A percentile compares a stretch with the other conserved stretches of the same genome.
phyloP scores from a whole-genome alignment of 30 jellyfish, hydroid and myxozoan species.

The Hydra vulgaris region DNA sequence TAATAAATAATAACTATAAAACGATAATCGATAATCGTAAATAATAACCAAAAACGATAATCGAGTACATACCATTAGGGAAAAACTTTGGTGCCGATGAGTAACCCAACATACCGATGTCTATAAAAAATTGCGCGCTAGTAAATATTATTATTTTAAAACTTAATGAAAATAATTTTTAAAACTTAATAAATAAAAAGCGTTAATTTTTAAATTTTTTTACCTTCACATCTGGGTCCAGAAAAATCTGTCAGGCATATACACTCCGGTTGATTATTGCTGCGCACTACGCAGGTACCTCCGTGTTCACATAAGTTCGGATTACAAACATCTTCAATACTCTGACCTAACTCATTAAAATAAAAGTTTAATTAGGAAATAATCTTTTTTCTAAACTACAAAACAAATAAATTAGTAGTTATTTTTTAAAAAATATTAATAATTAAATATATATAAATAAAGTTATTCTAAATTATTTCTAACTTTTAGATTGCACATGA shows the following conservation, averaged over 20 bases:
- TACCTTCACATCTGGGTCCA: constrained; percentile 89
- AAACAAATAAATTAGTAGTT: not conserved
- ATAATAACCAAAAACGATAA: not conserved
- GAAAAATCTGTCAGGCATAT: constrained; percentile 60
- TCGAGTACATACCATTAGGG: constrained; percentile 57
- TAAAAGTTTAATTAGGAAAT: no score
- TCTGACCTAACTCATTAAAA: not conserved
- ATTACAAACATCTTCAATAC: constrained; percentile 49
- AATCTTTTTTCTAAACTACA: not conserved
- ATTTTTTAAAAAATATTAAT: no score
- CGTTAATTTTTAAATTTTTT: not conserved
- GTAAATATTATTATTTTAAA: not conserved
- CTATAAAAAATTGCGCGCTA: constrained; percentile 18
- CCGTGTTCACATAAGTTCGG: constrained; percentile 57
- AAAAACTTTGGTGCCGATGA: constrained; percentile 97
- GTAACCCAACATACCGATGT: constrained; percentile 73
- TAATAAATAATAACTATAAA: no score
- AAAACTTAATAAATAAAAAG: no score
- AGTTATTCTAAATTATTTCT: not conserved
- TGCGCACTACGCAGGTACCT: constrained; percentile 84
- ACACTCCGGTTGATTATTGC: constrained; percentile 79
- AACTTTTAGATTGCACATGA: not conserved
- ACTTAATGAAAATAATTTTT: not conserved
- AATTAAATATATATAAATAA: no score
- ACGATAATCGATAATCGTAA: no score